Conservation (phyloP, 2,797 vertebrate genomes). For the Pogoniulus pusillus region DNA sequence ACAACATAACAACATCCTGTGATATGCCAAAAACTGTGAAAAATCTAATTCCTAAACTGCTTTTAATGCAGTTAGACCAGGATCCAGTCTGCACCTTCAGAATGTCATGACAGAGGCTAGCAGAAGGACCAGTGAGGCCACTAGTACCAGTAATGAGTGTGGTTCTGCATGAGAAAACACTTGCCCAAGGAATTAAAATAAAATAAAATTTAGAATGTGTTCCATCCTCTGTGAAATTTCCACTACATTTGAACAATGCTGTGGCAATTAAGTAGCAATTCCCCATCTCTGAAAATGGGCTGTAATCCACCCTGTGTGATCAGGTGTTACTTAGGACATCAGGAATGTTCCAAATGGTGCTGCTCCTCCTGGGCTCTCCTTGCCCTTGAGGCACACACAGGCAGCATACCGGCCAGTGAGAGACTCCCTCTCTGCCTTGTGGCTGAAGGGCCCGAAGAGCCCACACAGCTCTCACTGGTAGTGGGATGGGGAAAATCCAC, state of each 20-base stretch:
- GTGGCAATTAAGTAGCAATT: constrained; percentile 31
- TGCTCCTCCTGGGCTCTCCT: not conserved
- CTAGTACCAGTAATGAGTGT: constrained; percentile 30
- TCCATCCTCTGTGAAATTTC: constrained; percentile 2
- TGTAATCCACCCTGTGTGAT: not conserved
- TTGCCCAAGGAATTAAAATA: not conserved
- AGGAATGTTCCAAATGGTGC: not conserved
- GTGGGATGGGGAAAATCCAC: not conserved
- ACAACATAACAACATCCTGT: not conserved
- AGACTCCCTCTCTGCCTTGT: not conserved
- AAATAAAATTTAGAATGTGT: not conserved
- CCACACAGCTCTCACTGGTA: not conserved
- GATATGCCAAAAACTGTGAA: not conserved
- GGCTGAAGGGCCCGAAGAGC: not conserved
- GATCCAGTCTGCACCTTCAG: not conserved
- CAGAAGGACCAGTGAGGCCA: not conserved
- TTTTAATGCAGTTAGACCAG: not conserved
- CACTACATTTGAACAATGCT: not conserved
- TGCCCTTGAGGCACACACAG: not conserved
- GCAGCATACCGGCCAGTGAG: fast-evolving
- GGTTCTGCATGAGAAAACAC: constrained; percentile 26
- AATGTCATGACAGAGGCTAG: not conserved
- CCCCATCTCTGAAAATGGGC: not conserved
- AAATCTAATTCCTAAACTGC: not conserved
- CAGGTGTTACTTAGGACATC: constrained; percentile 14